Evolutionary conservation across 2,888 invertebrate species (phyloP).

Genomic region (Odontothrips loti): DNA sequence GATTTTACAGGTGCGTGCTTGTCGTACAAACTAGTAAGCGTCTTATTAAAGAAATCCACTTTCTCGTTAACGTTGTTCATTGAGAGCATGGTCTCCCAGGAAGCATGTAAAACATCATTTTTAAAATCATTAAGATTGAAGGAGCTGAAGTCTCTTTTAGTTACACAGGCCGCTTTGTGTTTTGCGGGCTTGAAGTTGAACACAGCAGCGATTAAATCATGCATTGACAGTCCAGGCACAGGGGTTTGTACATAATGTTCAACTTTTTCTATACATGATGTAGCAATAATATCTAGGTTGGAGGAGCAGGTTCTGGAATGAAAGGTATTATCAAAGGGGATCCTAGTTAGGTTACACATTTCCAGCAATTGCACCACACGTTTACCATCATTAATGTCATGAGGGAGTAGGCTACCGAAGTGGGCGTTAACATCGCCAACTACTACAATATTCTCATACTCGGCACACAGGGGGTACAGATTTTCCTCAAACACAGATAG

Average conservation of each 20-base stretch:
- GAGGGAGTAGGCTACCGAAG: neutral
- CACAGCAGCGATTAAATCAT: neutral
- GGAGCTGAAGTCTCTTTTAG: neutral
- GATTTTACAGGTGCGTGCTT: neutral
- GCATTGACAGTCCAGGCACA: neutral
- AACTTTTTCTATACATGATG: neutral
- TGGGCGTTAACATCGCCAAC: neutral
- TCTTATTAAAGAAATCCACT: neutral
- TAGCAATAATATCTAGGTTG: neutral
- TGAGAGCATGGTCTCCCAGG: neutral
- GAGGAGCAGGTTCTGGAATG: neutral
- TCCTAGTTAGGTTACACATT: neutral
- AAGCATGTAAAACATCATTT: neutral
- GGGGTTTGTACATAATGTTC: neutral
- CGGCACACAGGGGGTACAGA: neutral
- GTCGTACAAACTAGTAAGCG: neutral
- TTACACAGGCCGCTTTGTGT: neutral
- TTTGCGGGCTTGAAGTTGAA: neutral
- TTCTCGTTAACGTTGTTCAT: neutral
- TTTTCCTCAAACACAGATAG: neutral
- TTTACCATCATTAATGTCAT: neutral
- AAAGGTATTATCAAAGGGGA: neutral
- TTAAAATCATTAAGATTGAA: neutral
- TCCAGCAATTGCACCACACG: neutral
- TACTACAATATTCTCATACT: neutral